Evolutionary conservation across 2,113 vertebrate species (phyloP), one percentile per base, ranked within the genome.

Genomic region (Euleptes europaea): DNA sequence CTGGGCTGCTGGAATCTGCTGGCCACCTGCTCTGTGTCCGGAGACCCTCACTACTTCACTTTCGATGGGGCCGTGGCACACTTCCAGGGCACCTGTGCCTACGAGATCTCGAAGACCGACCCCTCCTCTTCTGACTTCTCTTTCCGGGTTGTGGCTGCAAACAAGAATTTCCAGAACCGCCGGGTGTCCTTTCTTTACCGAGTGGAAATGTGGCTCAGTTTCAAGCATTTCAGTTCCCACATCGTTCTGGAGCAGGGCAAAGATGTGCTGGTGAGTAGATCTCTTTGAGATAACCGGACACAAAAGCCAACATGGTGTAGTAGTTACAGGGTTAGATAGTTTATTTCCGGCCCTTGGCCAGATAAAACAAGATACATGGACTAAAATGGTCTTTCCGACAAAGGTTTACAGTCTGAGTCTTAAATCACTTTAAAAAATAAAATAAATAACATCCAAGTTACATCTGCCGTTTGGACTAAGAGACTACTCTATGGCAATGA

Each of bases 41-140:
- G 97, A 0, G 96, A 97, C 77, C 96, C 96, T 1, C 97, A 97
- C 80, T 97, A 97, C 92, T 60, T 93, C 90, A 96, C 95, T 0
- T 97, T 96, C 3, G 97, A 97, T 19, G 96, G 96, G 10, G 94
- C 95, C 1, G 14, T 97, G 60, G 90, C 92, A 33, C 94, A 97
- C 91, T 95, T 97, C 80, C 92, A 96, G 93, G 97, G 97, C 21
- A 96, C 96, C 42, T 97, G 97, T 31, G 92, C 94, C n/a, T 97
- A 97, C 11, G 73, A 93, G 84, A 91, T 98, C 33, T 9, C 94
- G 13, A 87, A 93, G 63, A 94, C 90, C 26, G 88, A 91, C 1
- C 42, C 63, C 8, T 87, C 5, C 10, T 49, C 88, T 0, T 17
- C 38, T 2, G 67, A 47, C 2, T 80, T 89, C 0, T 78, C 84